These are phyloP conservation scores for Oreochromis aureus DNA, from an alignment of 2,113 vertebrate genomes.

Conservation along the genomic window DNA sequence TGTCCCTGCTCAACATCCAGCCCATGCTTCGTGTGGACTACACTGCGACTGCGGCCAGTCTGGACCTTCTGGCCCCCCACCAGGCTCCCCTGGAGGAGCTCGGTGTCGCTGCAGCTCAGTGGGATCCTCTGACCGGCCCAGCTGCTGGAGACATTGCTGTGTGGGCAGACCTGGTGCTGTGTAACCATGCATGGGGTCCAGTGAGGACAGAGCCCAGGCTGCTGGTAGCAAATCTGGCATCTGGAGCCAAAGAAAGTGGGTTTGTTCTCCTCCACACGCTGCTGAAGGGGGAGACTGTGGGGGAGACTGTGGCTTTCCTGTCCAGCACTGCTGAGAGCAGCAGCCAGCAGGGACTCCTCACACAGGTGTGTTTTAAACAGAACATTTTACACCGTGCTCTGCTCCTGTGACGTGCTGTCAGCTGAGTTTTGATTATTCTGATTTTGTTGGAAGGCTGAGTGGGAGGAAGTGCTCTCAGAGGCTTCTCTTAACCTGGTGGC, in stretches of 20 bases:
- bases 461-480: constrained; percentile 77
- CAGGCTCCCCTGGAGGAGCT: constrained; percentile 70
- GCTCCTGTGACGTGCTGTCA: background rate
- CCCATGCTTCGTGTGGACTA: constrained; percentile 85
- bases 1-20: constrained; percentile 77
- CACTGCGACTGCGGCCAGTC: constrained; percentile 72
- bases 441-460: constrained; percentile 73
- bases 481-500: constrained; percentile 73
- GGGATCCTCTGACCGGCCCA: constrained; percentile 74
- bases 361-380: constrained; percentile 73
- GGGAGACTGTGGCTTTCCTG: constrained; percentile 81
- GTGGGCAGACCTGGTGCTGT: constrained; percentile 80
- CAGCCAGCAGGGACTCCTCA: constrained; percentile 68
- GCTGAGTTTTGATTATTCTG: background rate
- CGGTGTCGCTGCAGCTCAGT: constrained; percentile 62
- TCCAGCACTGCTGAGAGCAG: constrained; percentile 49
- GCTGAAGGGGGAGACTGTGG: constrained; percentile 79
- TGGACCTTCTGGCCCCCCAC: constrained; percentile 63
- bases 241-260: constrained; percentile 78
- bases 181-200: constrained; percentile 72
- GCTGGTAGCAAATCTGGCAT: constrained; percentile 77
- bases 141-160: constrained; percentile 59
- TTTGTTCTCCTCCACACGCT: constrained; percentile 88
- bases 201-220: constrained; percentile 33
- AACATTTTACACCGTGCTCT: rapidly evolving